phyloP scores from a whole-genome alignment of 2,797 vertebrate genomes.

The Forpus xanthops region DNA sequence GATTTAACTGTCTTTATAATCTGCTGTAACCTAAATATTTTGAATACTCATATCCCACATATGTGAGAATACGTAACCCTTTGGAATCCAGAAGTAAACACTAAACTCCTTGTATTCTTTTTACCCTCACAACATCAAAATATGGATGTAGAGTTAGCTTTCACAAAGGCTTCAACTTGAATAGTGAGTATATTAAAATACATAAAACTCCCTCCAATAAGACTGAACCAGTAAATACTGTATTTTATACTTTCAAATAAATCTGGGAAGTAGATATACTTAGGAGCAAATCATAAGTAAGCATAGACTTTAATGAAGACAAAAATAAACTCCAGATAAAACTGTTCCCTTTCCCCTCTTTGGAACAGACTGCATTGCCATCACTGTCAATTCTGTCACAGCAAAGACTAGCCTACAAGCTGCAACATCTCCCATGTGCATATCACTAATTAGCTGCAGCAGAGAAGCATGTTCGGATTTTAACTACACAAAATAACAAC shows the following conservation, averaged over 20 bases:
- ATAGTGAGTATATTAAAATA: background rate
- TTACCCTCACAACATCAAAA: background rate
- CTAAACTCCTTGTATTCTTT: background rate
- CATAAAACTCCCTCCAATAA: background rate
- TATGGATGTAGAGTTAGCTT: background rate
- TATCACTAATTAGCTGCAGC: constrained; percentile 51
- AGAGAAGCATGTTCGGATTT: constrained; percentile 30
- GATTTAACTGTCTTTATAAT: background rate
- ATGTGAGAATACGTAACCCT: background rate
- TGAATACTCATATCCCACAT: background rate
- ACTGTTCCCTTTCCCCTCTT: background rate
- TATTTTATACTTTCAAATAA: constrained; percentile 11
- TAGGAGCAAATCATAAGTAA: background rate
- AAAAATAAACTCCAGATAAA: background rate
- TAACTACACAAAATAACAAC: constrained; percentile 48
- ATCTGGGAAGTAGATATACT: background rate
- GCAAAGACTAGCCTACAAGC: background rate
- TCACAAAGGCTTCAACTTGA: background rate
- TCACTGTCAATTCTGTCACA: constrained; percentile 7
- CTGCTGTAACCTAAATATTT: background rate
- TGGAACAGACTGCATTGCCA: background rate
- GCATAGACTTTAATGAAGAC: background rate
- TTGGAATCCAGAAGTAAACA: background rate
- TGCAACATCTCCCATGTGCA: constrained; percentile 32
- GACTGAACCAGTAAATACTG: background rate